These are phyloP conservation scores for Drosophila kambysellisi DNA, from an alignment of 2,888 invertebrate species.

Conservation along the genomic window DNA sequence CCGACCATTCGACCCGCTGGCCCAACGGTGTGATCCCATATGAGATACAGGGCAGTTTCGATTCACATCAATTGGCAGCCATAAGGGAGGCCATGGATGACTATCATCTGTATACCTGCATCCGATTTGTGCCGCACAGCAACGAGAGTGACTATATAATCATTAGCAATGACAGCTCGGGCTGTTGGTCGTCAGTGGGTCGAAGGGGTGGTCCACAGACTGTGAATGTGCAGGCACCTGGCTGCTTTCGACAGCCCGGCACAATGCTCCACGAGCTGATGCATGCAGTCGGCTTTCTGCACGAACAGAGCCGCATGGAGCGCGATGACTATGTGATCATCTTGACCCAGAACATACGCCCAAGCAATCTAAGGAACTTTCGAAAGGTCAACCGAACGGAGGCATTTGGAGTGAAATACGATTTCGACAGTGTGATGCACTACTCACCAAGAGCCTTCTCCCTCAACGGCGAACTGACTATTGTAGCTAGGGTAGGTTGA, in stretches of 20 bases:
- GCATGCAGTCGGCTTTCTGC: conserved; percentile 92
- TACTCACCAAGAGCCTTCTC: conserved; percentile 92
- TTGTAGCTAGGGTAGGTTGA: conserved; percentile 28
- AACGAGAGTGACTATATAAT: conserved; percentile 89
- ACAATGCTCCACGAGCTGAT: conserved; percentile 92
- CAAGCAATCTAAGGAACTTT: conserved; percentile 89
- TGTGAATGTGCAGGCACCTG: conserved; percentile 90
- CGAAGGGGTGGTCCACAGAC: conserved; percentile 87
- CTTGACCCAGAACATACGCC: conserved; percentile 89
- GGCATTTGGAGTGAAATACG: conserved; percentile 90
- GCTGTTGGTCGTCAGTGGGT: conserved; percentile 94
- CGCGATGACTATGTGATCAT: conserved; percentile 89
- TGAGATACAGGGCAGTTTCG: conserved; percentile 88
- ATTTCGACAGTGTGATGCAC: conserved; percentile 93
- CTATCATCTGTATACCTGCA: conserved; percentile 91
- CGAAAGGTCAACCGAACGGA: conserved; percentile 88
- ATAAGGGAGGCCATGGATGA: conserved; percentile 90
- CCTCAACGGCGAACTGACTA: conserved; percentile 86
- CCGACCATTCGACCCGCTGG: conserved; percentile 88
- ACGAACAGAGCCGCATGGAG: conserved; percentile 92
- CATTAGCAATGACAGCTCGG: conserved; percentile 88
- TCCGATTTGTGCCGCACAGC: conserved; percentile 89
- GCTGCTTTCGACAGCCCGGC: conserved; percentile 89
- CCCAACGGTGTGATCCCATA: conserved; percentile 90
- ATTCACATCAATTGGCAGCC: conserved; percentile 86